Evolutionary conservation across 2,888 invertebrate species (phyloP), one percentile per base, ranked within the genome.

Genomic region (Anthrax anthrax): DNA sequence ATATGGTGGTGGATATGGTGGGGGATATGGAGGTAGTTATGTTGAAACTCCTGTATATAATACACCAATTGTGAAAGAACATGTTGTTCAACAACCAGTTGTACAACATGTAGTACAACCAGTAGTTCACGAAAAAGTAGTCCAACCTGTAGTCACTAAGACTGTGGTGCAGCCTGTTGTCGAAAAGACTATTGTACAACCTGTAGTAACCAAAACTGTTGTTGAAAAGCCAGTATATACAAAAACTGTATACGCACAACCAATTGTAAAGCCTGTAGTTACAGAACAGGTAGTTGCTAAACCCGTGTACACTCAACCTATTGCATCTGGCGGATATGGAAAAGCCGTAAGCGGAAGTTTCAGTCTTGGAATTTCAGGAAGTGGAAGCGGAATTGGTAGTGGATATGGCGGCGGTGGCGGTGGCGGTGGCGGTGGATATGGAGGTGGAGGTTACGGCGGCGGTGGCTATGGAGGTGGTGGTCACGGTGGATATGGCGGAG

Each of bases 391-490:
- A 2, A 41, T 39, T 1, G 48, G 45, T 32, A 44, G 47, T 19
- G 51, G 47, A 16, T 17, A 19, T 12, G 39, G 49, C 16, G 43
- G 34, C n/a, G 47, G 51, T 5, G 44, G 36, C 2, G 43, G 42
- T 1, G 47, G 44, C 27, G 44, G 37, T 12, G 49, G 39, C 0
- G 47, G 47, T n/a, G 44, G 43, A 17, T 46, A 44, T 29, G 51
- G 50, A 17, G 52, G 46, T 4, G 46, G 39, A 10, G 52, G 50
- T 9, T 47, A 48, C 9, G 46, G 18, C 13, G 50, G 40, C 3
- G 51, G 48, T n/a, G 40, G 27, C 12, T 39, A 42, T 13, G 49
- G 47, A 2, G 39, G 27, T 36, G 42, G 43, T 23, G 50, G 49
- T 14, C 44, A 18, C 8, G 29, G 44, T 17, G 44, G 49, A 2